phyloP scores from a whole-genome alignment of 2,113 vertebrate genomes.

The Pao palembangensis region DNA sequence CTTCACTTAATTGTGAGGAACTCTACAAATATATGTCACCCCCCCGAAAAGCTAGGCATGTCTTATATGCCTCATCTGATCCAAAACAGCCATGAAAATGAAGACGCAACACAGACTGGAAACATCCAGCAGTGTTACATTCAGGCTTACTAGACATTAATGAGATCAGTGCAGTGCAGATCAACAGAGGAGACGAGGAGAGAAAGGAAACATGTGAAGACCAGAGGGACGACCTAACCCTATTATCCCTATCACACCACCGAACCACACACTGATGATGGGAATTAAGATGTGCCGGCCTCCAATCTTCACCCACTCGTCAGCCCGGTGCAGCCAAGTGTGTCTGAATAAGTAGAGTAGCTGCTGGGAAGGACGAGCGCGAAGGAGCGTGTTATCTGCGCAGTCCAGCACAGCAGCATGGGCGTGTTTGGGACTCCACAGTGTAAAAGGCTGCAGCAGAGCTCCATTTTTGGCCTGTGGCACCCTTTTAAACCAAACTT shows the following conservation, averaged over 20 bases:
- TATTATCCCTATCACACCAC: conserved; percentile 68
- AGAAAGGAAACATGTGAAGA: conserved; percentile 70
- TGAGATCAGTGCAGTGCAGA: conserved; percentile 63
- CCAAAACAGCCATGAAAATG: conserved; percentile 37
- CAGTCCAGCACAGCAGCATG: conserved; percentile 45
- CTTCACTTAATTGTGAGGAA: too few species aligned
- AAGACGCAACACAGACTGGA: conserved; percentile 39
- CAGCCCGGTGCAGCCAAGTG: conserved; percentile 49
- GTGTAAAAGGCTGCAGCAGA: conserved; percentile 34
- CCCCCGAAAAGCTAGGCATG: not conserved
- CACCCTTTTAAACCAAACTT: conserved; percentile 23
- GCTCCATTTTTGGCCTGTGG: conserved; percentile 29
- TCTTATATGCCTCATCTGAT: conserved; percentile 13
- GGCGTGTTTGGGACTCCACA: conserved; percentile 33
- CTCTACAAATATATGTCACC: not conserved
- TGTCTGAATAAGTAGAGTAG: conserved; percentile 45
- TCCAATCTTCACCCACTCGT: conserved; percentile 57
- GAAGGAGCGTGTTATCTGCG: conserved; percentile 56
- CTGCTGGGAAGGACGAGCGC: conserved; percentile 56
- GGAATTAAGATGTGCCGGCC: conserved; percentile 69
- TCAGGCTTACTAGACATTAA: conserved; percentile 55
- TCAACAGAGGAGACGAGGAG: conserved; percentile 55
- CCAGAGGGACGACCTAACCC: conserved; percentile 67
- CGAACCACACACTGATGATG: conserved; percentile 65
- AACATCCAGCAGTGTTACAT: conserved; percentile 49